Evolutionary conservation across 2,113 vertebrate species (phyloP).

Genomic region (Plectropomus leopardus): DNA sequence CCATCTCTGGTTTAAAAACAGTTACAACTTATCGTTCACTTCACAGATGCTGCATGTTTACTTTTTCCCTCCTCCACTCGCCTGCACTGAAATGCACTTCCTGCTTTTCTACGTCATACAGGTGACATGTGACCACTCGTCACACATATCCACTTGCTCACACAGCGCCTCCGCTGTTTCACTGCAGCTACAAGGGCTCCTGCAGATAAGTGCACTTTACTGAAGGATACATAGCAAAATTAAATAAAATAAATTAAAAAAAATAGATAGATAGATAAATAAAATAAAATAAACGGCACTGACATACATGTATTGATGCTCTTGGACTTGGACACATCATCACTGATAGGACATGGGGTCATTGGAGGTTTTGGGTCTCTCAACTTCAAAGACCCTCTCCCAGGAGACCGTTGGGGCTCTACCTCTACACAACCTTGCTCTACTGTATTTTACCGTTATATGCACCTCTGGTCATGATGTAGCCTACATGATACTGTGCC

Average conservation of each 20-base stretch:
- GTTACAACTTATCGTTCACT: no score
- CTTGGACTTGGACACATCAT: no score
- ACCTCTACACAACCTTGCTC: no score
- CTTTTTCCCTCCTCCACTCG: not conserved
- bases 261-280: no score
- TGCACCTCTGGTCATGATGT: not conserved
- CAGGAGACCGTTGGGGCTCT: no score
- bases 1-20: not conserved
- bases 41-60: not conserved
- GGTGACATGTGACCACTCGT: constrained; percentile 58
- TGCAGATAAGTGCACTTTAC: not conserved
- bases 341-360: no score
- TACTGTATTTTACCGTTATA: not conserved
- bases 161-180: constrained; percentile 73
- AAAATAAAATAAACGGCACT: no score
- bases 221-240: not conserved
- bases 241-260: no score
- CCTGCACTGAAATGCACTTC: constrained; percentile 42
- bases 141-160: not conserved
- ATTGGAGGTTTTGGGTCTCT: no score
- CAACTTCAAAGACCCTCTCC: no score
- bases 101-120: constrained; percentile 43
- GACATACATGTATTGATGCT: no score
- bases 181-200: not conserved
- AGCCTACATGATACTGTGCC: not conserved